Conservation (phyloP, 2,113 vertebrate genomes). For the Lamprotornis superbus region DNA sequence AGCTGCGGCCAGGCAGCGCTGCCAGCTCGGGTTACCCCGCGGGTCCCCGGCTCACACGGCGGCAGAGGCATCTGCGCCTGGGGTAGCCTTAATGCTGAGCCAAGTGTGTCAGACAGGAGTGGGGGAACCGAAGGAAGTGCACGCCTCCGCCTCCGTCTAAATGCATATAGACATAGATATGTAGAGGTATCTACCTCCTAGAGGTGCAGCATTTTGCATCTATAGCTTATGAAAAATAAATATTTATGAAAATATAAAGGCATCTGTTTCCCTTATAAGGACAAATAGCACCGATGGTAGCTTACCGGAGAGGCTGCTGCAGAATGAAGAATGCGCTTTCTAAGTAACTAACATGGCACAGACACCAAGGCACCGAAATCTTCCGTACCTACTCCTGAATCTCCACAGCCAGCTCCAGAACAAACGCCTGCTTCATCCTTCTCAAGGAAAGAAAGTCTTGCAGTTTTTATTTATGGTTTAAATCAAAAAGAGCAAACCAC, state of each 20-base stretch:
- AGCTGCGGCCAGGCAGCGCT: not conserved
- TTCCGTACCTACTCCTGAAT: not conserved
- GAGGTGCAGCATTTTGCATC: not conserved
- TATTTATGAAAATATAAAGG: not conserved
- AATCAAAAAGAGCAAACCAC: not conserved
- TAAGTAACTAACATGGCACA: not conserved
- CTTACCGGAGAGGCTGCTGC: not conserved
- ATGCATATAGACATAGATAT: fast-evolving
- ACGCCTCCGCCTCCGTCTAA: not conserved
- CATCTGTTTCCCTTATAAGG: constrained; percentile 2
- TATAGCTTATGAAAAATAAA: not conserved
- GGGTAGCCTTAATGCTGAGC: not conserved
- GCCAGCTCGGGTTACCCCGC: not conserved
- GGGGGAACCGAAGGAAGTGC: not conserved
- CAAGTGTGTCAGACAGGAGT: fast-evolving
- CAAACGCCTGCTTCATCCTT: not conserved
- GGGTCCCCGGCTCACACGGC: not conserved
- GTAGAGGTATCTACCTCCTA: not conserved
- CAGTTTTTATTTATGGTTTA: not conserved
- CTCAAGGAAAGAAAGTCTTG: not conserved
- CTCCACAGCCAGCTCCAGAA: not conserved
- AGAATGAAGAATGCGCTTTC: not conserved
- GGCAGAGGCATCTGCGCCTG: not conserved
- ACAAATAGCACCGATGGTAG: not conserved
- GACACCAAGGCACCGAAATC: not conserved